Evolutionary conservation across 2,113 vertebrate species (phyloP).

Genomic region (Colossoma macropomum): DNA sequence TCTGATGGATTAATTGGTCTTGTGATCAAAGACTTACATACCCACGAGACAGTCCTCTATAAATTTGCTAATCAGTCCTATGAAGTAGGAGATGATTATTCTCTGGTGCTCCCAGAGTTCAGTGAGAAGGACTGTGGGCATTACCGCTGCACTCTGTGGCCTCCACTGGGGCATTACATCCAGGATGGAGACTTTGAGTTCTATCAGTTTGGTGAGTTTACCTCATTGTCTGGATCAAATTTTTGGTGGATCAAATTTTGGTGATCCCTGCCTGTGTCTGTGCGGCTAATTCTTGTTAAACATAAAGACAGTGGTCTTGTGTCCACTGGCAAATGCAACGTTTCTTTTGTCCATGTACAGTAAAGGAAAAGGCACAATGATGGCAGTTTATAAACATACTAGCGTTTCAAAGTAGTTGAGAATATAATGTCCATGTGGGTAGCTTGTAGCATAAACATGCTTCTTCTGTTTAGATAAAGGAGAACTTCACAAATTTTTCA

Average conservation of each 20-base stretch:
- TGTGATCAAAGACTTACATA: slow-evolving; percentile 55
- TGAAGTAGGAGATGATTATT: slow-evolving; percentile 43
- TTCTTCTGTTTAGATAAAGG: no score
- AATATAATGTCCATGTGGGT: background rate
- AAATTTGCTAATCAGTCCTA: slow-evolving; percentile 50
- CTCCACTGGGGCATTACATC: slow-evolving; percentile 58
- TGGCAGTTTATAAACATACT: no score
- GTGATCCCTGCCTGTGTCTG: no score
- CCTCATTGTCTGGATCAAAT: background rate
- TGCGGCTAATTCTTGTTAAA: no score
- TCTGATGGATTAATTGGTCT: slow-evolving; percentile 47
- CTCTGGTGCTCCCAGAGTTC: slow-evolving; percentile 37
- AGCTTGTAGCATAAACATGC: background rate
- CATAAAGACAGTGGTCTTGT: no score
- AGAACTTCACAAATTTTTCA: no score
- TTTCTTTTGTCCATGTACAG: no score
- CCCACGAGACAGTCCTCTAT: slow-evolving; percentile 40
- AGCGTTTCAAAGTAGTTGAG: no score
- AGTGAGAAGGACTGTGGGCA: slow-evolving; percentile 38
- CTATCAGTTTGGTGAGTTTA: slow-evolving; percentile 44
- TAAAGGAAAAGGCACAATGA: no score
- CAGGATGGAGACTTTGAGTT: slow-evolving; percentile 45
- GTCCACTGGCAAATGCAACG: no score
- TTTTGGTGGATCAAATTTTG: no score
- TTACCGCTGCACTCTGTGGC: slow-evolving; percentile 59